phyloP scores from a whole-genome alignment of 2,113 vertebrate species.

The Chionis minor region DNA sequence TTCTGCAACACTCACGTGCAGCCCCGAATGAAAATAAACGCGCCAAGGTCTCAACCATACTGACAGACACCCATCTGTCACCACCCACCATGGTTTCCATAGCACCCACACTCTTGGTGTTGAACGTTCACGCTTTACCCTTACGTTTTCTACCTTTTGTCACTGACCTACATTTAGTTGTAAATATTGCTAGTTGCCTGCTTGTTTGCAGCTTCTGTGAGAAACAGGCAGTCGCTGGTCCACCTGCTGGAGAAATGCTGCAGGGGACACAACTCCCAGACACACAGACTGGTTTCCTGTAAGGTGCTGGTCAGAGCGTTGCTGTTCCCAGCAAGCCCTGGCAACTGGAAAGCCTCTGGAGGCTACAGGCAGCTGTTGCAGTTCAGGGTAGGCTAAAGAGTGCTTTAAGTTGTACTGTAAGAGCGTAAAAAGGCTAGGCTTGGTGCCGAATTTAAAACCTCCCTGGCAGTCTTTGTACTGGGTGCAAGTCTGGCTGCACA shows the following conservation, averaged over 20 bases:
- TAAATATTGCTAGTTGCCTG: background rate
- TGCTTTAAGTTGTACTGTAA: background rate
- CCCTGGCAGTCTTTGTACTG: background rate
- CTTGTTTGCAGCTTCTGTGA: background rate
- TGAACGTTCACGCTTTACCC: background rate
- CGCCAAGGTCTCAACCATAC: background rate
- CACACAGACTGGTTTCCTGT: fast-evolving
- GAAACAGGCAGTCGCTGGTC: background rate
- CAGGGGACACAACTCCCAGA: background rate
- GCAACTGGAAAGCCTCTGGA: background rate
- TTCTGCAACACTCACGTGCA: background rate
- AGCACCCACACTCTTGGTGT: background rate
- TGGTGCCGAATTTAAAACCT: background rate
- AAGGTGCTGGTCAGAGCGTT: background rate
- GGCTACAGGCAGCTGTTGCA: background rate
- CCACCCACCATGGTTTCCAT: background rate
- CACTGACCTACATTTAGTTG: background rate
- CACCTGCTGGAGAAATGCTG: background rate
- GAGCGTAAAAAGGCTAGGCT: background rate
- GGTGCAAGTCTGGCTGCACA: background rate
- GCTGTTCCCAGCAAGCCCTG: background rate
- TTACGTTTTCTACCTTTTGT: background rate
- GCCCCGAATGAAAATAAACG: background rate
- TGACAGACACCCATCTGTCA: background rate
- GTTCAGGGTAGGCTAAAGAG: background rate